These are phyloP conservation scores for Progne subis DNA, from an alignment of 2,113 vertebrate genomes.

Conservation along the genomic window DNA sequence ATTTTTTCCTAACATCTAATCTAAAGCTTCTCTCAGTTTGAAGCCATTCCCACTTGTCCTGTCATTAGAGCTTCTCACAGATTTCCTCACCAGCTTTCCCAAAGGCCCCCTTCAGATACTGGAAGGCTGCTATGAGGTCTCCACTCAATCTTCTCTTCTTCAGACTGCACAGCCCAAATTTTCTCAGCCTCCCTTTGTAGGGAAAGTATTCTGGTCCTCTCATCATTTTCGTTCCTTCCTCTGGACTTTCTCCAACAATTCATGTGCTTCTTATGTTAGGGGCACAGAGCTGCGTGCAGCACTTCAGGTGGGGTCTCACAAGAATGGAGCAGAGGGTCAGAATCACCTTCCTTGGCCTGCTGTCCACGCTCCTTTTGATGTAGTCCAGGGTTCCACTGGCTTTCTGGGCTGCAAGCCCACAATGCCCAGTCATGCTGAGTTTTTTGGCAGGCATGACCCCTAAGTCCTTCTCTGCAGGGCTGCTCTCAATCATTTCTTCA, in stretches of 20 bases:
- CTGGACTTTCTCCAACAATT: not conserved
- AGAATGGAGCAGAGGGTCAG: not conserved
- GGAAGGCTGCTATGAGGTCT: not conserved
- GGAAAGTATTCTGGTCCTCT: not conserved
- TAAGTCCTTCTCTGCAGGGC: not conserved
- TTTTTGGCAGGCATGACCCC: not conserved
- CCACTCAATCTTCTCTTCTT: not conserved
- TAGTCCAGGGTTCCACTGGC: not conserved
- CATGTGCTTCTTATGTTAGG: not conserved
- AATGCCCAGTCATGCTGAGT: not conserved
- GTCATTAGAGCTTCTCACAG: not conserved
- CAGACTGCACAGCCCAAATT: not conserved
- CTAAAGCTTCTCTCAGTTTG: not conserved
- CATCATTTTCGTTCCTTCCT: rapidly evolving
- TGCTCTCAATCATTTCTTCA: not conserved
- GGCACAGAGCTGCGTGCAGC: not conserved
- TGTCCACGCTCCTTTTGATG: not conserved
- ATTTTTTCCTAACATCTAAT: not conserved
- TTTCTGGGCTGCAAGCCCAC: not conserved
- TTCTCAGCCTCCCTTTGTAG: not conserved
- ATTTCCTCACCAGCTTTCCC: not conserved
- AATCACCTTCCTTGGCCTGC: not conserved
- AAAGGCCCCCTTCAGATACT: not conserved
- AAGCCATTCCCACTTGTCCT: not conserved
- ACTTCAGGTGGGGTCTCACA: not conserved